A percentile compares a stretch with the other conserved stretches of the same genome.
Evolutionary conservation across 2,888 invertebrate genomes (phyloP).

Genomic region (Ametastegia equiseti): DNA sequence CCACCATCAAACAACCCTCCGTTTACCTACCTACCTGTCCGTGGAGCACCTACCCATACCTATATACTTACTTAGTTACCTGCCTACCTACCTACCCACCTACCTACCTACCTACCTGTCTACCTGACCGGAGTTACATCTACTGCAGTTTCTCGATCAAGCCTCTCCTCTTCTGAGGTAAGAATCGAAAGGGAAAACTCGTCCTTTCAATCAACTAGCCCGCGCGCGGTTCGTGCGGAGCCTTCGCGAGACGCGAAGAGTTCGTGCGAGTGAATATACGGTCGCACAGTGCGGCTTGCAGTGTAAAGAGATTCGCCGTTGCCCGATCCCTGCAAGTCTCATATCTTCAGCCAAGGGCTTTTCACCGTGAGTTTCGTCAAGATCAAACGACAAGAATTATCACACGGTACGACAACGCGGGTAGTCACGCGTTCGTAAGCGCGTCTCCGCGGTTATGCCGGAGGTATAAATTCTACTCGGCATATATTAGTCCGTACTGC

Average conservation of each 20-base stretch:
- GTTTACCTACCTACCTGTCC: not conserved
- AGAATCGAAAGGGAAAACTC: conserved; percentile 43
- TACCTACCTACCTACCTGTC: conserved; percentile 13
- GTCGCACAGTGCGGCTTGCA: conserved; percentile 10
- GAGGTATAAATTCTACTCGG: not conserved
- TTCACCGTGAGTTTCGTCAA: conserved; percentile 28
- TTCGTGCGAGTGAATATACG: conserved; percentile 37
- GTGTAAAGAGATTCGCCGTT: conserved; percentile 25
- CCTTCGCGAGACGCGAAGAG: conserved; percentile 38
- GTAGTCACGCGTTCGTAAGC: conserved; percentile 3
- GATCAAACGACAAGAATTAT: conserved; percentile 33
- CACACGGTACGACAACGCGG: conserved; percentile 17
- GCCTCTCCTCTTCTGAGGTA: not conserved
- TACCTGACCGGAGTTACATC: conserved; percentile 30
- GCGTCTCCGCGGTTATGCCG: not conserved
- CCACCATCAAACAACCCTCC: conserved; percentile 21
- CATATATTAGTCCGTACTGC: not conserved
- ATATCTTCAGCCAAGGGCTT: not conserved
- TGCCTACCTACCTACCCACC: conserved; percentile 20
- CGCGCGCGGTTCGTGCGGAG: not conserved
- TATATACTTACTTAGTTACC: not conserved
- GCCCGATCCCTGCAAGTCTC: conserved; percentile 16
- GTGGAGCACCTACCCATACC: not conserved
- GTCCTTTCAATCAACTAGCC: conserved; percentile 31
- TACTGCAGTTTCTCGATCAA: conserved; percentile 33